These are phyloP conservation scores for Chlorocebus sabaeus DNA, from an alignment of 2,113 vertebrate species.

Conservation along the genomic window DNA sequence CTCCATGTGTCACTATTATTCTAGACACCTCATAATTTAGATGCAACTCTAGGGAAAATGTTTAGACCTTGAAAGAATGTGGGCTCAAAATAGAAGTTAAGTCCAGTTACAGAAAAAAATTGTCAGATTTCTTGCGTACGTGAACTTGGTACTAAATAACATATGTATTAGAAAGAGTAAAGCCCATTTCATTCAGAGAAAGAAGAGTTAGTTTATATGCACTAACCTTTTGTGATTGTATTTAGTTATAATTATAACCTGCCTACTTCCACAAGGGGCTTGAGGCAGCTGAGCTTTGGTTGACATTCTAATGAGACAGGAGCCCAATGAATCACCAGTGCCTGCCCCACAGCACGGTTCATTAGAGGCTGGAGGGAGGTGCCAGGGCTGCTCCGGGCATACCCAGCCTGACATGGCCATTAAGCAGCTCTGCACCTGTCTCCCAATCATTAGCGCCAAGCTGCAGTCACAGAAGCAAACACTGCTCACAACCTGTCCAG, in stretches of 20 bases:
- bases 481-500: slow-evolving; percentile 23
- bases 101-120: not conserved
- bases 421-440: slow-evolving; percentile 30
- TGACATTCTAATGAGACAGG: slow-evolving; percentile 64
- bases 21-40: not conserved
- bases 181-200: not conserved
- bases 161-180: not conserved
- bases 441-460: slow-evolving; percentile 2
- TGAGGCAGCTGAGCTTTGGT: slow-evolving; percentile 27
- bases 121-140: not conserved
- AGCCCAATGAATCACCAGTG: not conserved
- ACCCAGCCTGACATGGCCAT: not conserved
- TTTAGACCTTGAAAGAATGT: not conserved
- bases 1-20: not conserved
- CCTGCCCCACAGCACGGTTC: slow-evolving; percentile 6
- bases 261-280: not conserved
- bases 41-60: not conserved
- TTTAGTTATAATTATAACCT: slow-evolving; percentile 62
- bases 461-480: not conserved
- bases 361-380: slow-evolving; percentile 36
- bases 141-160: not conserved
- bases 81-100: not conserved
- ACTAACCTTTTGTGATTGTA: slow-evolving; percentile 12
- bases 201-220: not conserved
- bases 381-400: not conserved